A percentile compares a stretch with the other conserved stretches of the same genome.
Conservation (phyloP, 2,113 vertebrate genomes). For the Pseudorectes ferrugineus region DNA sequence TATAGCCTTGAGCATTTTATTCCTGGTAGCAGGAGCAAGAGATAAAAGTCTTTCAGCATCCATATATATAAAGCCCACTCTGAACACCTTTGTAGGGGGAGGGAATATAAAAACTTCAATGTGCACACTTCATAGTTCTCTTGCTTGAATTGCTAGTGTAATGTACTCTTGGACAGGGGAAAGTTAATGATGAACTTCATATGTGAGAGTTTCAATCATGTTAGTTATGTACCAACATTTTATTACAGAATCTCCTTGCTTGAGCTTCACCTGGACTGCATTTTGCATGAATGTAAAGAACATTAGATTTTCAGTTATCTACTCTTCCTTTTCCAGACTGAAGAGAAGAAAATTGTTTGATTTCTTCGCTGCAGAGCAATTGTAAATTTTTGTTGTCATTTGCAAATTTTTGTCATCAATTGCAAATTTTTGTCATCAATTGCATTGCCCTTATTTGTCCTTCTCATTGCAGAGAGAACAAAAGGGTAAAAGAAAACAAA, state of each 20-base stretch:
- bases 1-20: neutral
- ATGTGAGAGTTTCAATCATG: neutral
- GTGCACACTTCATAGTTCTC: neutral
- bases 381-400: neutral
- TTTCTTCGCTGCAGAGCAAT: neutral
- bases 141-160: neutral
- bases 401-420: no score
- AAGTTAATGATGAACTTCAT: neutral
- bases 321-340: neutral
- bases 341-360: neutral
- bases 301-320: neutral
- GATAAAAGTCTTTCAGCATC: neutral
- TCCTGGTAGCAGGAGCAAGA: neutral
- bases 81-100: neutral
- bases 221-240: neutral
- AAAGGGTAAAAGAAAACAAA: neutral
- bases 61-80: neutral
- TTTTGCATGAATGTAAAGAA: neutral
- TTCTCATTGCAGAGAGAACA: neutral
- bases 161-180: neutral
- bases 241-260: neutral
- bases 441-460: neutral
- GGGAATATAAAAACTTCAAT: neutral
- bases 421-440: no score
- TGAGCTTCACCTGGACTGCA: neutral